These are phyloP conservation scores for Hydrolagus affinis DNA, from an alignment of 2,113 vertebrate genomes.

Conservation along the genomic window DNA sequence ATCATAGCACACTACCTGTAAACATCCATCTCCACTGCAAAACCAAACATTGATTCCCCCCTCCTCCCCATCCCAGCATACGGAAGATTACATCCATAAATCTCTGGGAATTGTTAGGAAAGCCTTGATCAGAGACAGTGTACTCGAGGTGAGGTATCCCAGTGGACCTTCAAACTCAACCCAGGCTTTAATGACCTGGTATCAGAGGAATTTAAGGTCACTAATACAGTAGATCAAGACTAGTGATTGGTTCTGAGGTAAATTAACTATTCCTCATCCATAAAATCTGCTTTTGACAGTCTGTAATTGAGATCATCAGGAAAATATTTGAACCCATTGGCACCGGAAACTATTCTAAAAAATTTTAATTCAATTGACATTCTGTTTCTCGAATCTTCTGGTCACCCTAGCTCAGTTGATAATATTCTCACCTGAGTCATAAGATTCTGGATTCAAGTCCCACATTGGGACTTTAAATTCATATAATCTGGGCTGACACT, in stretches of 20 bases:
- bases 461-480: too few species aligned
- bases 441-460: too few species aligned
- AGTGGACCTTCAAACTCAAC: background rate
- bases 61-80: background rate
- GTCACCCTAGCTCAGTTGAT: too few species aligned
- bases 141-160: conserved; percentile 9
- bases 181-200: background rate
- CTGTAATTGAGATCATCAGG: background rate
- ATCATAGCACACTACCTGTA: conserved; percentile 1
- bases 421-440: too few species aligned
- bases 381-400: too few species aligned
- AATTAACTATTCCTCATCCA: background rate
- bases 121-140: background rate
- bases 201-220: conserved; percentile 23
- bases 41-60: conserved; percentile 4
- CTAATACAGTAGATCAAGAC: background rate
- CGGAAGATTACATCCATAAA: conserved; percentile 8
- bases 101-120: background rate
- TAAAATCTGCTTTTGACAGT: background rate
- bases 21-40: conserved; percentile 22
- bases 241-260: background rate
- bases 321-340: background rate
- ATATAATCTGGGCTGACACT: too few species aligned
- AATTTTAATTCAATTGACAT: background rate
- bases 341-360: background rate